Evolutionary conservation across 1,140 invertebrate genomes (phyloP).

Genomic region (Scaptomyza graminum): DNA sequence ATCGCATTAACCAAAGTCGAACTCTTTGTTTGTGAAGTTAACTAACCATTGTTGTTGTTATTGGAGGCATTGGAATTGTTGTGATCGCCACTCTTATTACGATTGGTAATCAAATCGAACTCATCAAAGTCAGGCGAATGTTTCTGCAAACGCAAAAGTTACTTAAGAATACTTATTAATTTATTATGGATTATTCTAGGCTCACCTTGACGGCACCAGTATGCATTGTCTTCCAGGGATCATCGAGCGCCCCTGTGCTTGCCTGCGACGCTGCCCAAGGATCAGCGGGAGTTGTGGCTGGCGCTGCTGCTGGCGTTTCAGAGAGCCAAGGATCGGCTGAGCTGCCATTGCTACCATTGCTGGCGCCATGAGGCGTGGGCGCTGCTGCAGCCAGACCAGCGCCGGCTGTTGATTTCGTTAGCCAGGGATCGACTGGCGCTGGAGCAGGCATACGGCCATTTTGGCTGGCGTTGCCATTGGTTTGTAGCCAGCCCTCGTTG

Average conservation of each 20-base stretch:
- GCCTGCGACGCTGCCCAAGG: constrained; percentile 65
- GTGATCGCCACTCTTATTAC: constrained; percentile 84
- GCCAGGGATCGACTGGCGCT: constrained; percentile 65
- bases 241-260: constrained; percentile 84
- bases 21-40: neutral
- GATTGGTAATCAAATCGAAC: constrained; percentile 92
- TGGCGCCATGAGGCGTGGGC: constrained; percentile 52
- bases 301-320: constrained; percentile 60
- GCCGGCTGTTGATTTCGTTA: constrained; percentile 58
- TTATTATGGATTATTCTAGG: too few relatives aligned
- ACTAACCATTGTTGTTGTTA: constrained; percentile 83
- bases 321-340: constrained; percentile 86
- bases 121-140: constrained; percentile 90
- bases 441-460: constrained; percentile 56
- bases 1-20: neutral
- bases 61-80: constrained; percentile 76
- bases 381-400: constrained; percentile 54
- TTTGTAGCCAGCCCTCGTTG: constrained; percentile 81
- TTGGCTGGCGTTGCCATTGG: constrained; percentile 71
- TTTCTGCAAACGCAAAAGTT: constrained; percentile 53
- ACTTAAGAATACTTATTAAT: too few relatives aligned
- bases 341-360: constrained; percentile 42
- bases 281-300: constrained; percentile 51
- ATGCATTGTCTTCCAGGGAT: constrained; percentile 76
- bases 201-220: constrained; percentile 64